A percentile compares a stretch with the other conserved stretches of the same genome.
Conservation (phyloP, 1,140 invertebrate species). For the Oedothorax gibbosus region DNA sequence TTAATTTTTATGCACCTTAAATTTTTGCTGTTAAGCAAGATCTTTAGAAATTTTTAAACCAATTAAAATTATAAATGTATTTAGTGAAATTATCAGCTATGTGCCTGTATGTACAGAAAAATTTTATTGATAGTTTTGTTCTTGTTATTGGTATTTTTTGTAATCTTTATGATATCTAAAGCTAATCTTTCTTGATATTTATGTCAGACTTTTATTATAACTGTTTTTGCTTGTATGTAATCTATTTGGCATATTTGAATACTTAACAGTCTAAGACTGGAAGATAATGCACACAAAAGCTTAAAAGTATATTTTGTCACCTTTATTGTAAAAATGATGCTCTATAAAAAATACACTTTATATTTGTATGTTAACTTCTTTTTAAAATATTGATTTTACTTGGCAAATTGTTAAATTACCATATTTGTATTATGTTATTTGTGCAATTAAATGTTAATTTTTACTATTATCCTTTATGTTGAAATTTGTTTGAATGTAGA, state of each 20-base stretch:
- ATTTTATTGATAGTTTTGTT: constrained; percentile 56
- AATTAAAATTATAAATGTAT: constrained; percentile 24
- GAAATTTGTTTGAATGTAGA: constrained; percentile 43
- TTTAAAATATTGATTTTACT: constrained; percentile 34
- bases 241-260: constrained; percentile 11
- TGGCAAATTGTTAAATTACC: constrained; percentile 48
- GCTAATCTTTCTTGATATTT: constrained; percentile 10
- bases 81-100: constrained; percentile 44
- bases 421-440: constrained; percentile 33
- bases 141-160: constrained; percentile 45
- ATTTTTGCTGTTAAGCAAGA: constrained; percentile 14
- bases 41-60: constrained; percentile 35
- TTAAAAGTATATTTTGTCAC: constrained; percentile 52
- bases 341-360: constrained; percentile 36
- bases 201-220: constrained; percentile 16
- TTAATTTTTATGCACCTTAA: constrained; percentile 3
- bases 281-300: constrained; percentile 3
- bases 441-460: constrained; percentile 61
- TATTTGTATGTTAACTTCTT: constrained; percentile 10
- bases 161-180: constrained; percentile 40
- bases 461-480: constrained; percentile 50
- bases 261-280: not conserved
- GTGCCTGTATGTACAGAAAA: constrained; percentile 60
- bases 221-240: constrained; percentile 7
- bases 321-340: constrained; percentile 34